Evolutionary conservation across 2,888 invertebrate genomes (phyloP).

Genomic region (Bhutanitis thaidina): DNA sequence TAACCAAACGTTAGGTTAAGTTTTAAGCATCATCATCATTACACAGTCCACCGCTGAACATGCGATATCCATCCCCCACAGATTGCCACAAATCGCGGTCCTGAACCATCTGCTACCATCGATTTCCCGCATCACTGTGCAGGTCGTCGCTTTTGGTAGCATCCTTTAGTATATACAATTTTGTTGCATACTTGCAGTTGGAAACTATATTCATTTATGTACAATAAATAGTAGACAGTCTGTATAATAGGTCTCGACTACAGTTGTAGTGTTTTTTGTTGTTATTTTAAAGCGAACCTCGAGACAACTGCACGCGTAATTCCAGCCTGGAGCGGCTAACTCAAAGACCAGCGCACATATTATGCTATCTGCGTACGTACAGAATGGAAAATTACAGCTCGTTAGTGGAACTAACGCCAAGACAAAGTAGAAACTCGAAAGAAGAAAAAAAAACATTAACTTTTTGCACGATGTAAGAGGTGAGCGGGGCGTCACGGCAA

Average conservation of each 20-base stretch:
- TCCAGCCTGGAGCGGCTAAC: constrained; percentile 65
- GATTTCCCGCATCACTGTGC: no score
- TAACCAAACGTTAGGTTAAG: no score
- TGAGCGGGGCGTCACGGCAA: neutral
- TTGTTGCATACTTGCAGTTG: no score
- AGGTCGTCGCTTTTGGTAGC: no score
- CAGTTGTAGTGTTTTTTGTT: neutral
- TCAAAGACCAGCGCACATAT: neutral
- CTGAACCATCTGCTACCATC: no score
- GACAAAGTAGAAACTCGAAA: constrained; percentile 79
- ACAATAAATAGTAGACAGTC: no score
- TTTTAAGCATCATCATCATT: no score
- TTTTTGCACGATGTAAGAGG: neutral
- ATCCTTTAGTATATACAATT: no score
- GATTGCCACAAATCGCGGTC: no score
- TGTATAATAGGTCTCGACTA: neutral
- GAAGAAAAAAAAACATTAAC: neutral
- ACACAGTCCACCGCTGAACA: no score
- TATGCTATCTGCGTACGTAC: constrained; percentile 30
- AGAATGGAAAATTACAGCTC: constrained; percentile 78
- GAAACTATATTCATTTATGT: no score
- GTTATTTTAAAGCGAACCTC: neutral
- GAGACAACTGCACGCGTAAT: constrained; percentile 29
- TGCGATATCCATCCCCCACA: no score
- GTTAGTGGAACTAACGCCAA: constrained; percentile 81